A percentile compares a stretch with the other conserved stretches of the same genome.
These are phyloP conservation scores for Thalassaphorura encarpata DNA, from an alignment of 1,140 invertebrate genomes.

Conservation along the genomic window DNA sequence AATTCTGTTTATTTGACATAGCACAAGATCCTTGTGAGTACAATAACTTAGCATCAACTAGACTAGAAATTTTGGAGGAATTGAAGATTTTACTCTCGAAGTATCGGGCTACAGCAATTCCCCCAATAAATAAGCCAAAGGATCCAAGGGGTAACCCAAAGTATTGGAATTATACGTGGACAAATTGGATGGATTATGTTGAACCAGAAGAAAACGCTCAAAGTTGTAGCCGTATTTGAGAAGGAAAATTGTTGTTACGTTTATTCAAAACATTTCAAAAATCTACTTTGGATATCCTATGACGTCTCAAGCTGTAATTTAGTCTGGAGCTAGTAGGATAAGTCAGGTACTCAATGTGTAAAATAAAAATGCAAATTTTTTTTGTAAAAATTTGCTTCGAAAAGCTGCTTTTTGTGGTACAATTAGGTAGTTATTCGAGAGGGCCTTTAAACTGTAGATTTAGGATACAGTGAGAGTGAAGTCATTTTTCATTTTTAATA, in stretches of 20 bases:
- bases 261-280: too few species aligned
- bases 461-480: too few species aligned
- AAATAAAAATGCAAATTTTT: too few species aligned
- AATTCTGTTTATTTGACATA: constrained; percentile 59
- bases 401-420: too few species aligned
- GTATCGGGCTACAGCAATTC: constrained; percentile 39
- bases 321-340: too few species aligned
- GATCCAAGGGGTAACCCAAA: constrained; percentile 39
- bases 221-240: neutral
- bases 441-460: too few species aligned
- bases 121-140: constrained; percentile 38
- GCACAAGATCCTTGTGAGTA: constrained; percentile 64
- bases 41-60: constrained; percentile 49
- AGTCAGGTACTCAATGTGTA: too few species aligned
- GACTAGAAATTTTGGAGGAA: constrained; percentile 40
- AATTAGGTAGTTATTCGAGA: too few species aligned
- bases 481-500: too few species aligned
- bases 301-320: too few species aligned
- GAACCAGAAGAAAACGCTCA: constrained; percentile 13
- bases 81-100: constrained; percentile 42
- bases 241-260: neutral
- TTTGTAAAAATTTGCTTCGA: too few species aligned
- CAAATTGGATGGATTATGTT: constrained; percentile 33
- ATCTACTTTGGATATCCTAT: too few species aligned
- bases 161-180: constrained; percentile 33